phyloP scores from a whole-genome alignment of 2,113 vertebrate genomes.

The Saguinus imperator region DNA sequence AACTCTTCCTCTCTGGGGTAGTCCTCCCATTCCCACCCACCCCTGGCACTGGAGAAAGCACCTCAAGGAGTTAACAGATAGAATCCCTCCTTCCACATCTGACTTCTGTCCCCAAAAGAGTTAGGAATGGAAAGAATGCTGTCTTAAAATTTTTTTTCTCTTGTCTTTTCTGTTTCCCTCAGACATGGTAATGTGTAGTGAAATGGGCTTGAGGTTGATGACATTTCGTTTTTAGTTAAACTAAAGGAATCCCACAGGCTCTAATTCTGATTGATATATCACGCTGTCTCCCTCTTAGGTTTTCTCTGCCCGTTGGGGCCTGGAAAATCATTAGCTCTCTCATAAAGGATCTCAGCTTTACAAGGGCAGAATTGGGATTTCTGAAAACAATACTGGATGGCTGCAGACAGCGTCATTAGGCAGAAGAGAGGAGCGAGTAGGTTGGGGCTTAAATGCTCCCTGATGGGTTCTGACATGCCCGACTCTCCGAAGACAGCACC shows the following conservation, averaged over 20 bases:
- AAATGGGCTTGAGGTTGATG: background rate
- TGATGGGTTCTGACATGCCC: background rate
- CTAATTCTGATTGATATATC: background rate
- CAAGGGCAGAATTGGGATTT: background rate
- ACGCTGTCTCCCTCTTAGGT: background rate
- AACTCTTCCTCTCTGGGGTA: background rate
- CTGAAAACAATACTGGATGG: slow-evolving; percentile 26
- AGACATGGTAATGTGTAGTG: background rate
- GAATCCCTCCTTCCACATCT: background rate
- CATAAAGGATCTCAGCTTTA: background rate
- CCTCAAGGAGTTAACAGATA: background rate
- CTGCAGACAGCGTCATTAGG: background rate
- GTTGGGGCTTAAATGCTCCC: background rate
- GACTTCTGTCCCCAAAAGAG: background rate
- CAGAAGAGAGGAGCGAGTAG: background rate
- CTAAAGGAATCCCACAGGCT: background rate
- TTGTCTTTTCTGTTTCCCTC: background rate
- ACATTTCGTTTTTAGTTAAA: slow-evolving; percentile 39
- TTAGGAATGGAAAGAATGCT: background rate
- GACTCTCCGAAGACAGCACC: fast-evolving
- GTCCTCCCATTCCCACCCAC: background rate
- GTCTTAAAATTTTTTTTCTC: background rate
- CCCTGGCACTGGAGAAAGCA: background rate
- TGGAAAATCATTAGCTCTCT: fast-evolving
- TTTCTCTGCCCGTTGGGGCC: background rate